Base-by-base conservation (phyloP, 2,888 invertebrate genomes). In the Drosophila histrio region DNA sequence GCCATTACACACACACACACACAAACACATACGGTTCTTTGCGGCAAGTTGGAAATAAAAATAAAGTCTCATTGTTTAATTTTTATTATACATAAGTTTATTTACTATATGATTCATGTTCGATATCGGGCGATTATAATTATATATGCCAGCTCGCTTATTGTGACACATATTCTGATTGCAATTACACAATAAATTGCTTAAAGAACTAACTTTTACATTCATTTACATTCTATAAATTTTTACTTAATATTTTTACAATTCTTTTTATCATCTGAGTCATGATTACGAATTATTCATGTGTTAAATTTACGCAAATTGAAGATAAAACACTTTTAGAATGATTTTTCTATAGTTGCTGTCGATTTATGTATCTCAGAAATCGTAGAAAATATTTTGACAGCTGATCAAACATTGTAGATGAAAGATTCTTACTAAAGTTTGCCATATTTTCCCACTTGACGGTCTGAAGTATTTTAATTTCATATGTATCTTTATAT, bases 1-100 rank as follows among this genome's bases (percentile, higher is more conserved):
- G 79, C 21, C 46, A 52, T 66, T 28, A 52, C 53, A 44, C 39
- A 32, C 34, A 47, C 17, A 22, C 17, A 4, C 22, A 13, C 13
- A 32, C 24, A 19, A 13, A 47, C 9, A 41, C 21, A 15, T 32
- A 30, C 32, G 43, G 56, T 34, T 24, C 38, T 19, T 58, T 58
- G 57, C 21, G 49, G 30, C 30, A 34, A 46, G 6, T 59, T 26
- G 28, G n/a, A 52, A 52, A 19, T 41, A 53, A 32, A 32, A 19
- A 24, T 15, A 17, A 36, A 17, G 9, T 32, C 17, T 30, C 24
- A 6, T 30, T 49, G 8, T 19, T 30, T 30, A 19, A 3, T 28
- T 30, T 21, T 32, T 11, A 13, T 28, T 22, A 3, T 7, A 15
- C n/a, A 3, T 5, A 52, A 17, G n/a, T n/a, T n/a, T n/a, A n/a